A percentile compares a stretch with the other conserved stretches of the same genome.
phyloP scores from a whole-genome alignment of 2,888 invertebrate species.

The Odontocerum albicorne region DNA sequence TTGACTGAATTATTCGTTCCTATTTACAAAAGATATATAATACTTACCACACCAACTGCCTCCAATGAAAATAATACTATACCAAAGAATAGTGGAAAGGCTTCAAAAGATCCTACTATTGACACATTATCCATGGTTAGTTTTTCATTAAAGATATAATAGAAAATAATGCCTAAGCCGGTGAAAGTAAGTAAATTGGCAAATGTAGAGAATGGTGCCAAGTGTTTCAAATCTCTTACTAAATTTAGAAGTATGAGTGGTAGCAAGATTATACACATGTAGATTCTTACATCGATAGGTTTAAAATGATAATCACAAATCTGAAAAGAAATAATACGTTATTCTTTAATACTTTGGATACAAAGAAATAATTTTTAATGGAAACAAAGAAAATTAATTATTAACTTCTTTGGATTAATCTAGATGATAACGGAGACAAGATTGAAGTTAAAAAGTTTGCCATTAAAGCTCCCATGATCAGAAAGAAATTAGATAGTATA shows the following conservation, averaged over 20 bases:
- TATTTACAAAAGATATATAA: conserved; percentile 2
- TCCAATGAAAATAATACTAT: conserved; percentile 95
- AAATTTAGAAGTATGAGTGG: conserved; percentile 80
- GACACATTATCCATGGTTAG: conserved; percentile 64
- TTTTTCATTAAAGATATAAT: conserved; percentile 77
- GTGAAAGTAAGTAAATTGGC: conserved; percentile 84
- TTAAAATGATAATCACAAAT: background rate
- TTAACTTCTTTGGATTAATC: no score
- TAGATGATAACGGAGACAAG: no score
- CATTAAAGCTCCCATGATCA: no score
- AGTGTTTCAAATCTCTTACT: conserved; percentile 79
- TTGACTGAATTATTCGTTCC: no score
- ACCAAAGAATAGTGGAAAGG: conserved; percentile 92
- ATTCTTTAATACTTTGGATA: background rate
- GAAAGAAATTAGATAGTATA: no score
- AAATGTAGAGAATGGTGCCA: conserved; percentile 87
- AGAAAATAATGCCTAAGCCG: conserved; percentile 83
- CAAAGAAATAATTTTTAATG: background rate
- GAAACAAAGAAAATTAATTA: background rate
- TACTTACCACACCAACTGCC: conserved; percentile 85
- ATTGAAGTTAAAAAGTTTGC: no score
- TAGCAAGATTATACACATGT: conserved; percentile 72
- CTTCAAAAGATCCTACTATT: conserved; percentile 63
- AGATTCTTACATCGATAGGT: conserved; percentile 51
- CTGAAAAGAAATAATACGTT: conserved; percentile 21